Conservation (phyloP, 1,140 invertebrate genomes). For the Colletes gigas region DNA sequence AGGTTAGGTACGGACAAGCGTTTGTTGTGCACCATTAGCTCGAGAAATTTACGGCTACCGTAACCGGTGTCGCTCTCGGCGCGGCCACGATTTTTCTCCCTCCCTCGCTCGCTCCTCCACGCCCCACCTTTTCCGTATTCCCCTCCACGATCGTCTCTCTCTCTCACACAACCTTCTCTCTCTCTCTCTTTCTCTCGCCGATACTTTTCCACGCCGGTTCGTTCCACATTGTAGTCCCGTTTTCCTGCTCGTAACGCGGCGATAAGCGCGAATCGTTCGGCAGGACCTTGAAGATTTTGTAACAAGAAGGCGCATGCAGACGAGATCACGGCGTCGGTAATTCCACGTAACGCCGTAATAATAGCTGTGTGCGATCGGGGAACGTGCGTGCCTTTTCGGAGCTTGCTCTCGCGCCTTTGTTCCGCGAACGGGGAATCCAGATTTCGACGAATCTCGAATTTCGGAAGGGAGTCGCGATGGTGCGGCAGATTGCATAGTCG, state of each 20-base stretch:
- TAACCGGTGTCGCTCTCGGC: constrained; percentile 46
- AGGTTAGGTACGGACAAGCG: constrained; percentile 68
- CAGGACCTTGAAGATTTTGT: constrained; percentile 15
- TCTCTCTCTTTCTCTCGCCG: background rate
- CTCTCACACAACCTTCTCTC: background rate
- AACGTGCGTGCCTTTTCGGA: constrained; percentile 17
- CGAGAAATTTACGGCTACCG: constrained; percentile 68
- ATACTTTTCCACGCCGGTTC: background rate
- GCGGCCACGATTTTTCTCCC: constrained; percentile 38
- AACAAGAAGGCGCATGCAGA: constrained; percentile 10
- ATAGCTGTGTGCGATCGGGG: background rate
- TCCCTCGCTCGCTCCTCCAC: constrained; percentile 13
- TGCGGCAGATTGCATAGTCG: too few relatives aligned
- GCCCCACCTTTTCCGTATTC: background rate
- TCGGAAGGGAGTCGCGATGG: too few relatives aligned
- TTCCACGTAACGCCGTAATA: constrained; percentile 40
- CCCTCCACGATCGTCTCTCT: constrained; percentile 5
- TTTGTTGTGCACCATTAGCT: constrained; percentile 70
- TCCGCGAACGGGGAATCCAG: background rate
- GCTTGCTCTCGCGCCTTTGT: background rate
- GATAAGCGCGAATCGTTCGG: background rate
- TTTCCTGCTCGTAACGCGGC: background rate
- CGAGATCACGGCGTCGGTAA: background rate
- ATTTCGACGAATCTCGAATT: background rate
- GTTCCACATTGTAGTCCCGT: background rate